phyloP scores from a whole-genome alignment of 2,113 vertebrate species.

The Mormyrus iriodes region DNA sequence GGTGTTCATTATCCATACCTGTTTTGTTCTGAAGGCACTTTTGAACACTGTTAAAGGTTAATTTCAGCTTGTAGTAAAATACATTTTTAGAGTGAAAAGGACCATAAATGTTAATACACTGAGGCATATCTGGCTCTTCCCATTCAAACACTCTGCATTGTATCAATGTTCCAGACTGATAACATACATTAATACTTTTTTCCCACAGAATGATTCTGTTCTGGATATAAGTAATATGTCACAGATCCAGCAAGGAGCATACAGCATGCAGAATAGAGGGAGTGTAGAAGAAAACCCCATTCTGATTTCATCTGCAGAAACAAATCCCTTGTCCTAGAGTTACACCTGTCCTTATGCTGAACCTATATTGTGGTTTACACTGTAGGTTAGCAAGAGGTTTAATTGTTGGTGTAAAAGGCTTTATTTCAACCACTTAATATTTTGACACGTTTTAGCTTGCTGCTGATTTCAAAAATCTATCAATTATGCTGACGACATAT shows the following conservation, averaged over 20 bases:
- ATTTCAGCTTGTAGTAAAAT: not conserved
- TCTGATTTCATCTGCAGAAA: slow-evolving; percentile 42
- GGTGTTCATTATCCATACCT: not conserved
- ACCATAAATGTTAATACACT: slow-evolving; percentile 49
- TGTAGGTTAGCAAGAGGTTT: not conserved
- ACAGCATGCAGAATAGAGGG: slow-evolving; percentile 43
- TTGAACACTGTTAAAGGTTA: not conserved
- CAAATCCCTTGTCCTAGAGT: slow-evolving; percentile 1
- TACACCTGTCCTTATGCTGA: not conserved
- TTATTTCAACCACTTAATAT: slow-evolving; percentile 7
- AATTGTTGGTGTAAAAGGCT: not conserved
- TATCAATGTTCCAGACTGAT: slow-evolving; percentile 51
- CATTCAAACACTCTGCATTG: slow-evolving; percentile 36
- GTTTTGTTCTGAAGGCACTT: not conserved
- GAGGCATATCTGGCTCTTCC: slow-evolving; percentile 47
- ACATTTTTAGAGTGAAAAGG: not conserved
- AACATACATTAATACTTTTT: slow-evolving; percentile 50
- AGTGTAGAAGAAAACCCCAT: slow-evolving; percentile 35
- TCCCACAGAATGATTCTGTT: slow-evolving; percentile 49
- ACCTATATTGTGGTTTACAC: not conserved
- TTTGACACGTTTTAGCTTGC: not conserved
- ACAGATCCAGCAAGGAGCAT: slow-evolving; percentile 41
- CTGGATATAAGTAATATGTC: slow-evolving; percentile 51
- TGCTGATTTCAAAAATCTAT: not conserved
- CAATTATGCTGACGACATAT: not conserved